phyloP scores from a whole-genome alignment of 2,797 vertebrate genomes.

The Setipinna tenuifilis region DNA sequence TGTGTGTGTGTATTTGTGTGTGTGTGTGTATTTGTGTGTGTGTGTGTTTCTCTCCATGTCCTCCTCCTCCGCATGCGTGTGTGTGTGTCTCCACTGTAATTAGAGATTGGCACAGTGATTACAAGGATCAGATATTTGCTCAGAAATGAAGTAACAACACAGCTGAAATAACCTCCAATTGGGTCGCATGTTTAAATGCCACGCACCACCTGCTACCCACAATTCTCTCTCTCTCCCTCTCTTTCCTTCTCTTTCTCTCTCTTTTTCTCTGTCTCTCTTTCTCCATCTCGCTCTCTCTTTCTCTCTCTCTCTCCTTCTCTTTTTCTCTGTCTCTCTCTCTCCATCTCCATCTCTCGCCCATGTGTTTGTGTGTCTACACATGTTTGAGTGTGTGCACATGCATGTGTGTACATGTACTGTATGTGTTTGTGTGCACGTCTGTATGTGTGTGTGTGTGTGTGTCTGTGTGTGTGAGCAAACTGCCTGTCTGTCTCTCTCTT shows the following conservation, averaged over 20 bases:
- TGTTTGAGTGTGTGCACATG: no score
- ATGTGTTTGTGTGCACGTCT: no score
- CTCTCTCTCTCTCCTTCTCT: no score
- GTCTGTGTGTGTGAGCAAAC: no score
- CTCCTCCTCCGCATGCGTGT: not conserved
- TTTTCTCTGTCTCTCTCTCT: not conserved
- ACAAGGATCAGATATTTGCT: conserved; percentile 15
- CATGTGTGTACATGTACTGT: no score
- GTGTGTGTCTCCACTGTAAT: conserved; percentile 14
- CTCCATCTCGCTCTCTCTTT: no score
- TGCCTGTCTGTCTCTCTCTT: not conserved
- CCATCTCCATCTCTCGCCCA: not conserved
- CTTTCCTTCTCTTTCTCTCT: not conserved
- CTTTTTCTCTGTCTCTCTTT: no score
- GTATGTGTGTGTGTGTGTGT: no score
- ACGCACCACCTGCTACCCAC: not conserved
- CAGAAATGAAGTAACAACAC: conserved; percentile 25
- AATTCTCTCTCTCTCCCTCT: not conserved
- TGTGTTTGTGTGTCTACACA: no score
- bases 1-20: conserved; percentile 9
- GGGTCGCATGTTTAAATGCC: not conserved
- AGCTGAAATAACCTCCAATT: conserved; percentile 11
- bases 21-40: not conserved
- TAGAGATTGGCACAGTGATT: conserved; percentile 9
- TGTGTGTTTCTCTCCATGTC: conserved; percentile 5